phyloP scores from a whole-genome alignment of 2,113 vertebrate species.

The Triplophysa rosa region DNA sequence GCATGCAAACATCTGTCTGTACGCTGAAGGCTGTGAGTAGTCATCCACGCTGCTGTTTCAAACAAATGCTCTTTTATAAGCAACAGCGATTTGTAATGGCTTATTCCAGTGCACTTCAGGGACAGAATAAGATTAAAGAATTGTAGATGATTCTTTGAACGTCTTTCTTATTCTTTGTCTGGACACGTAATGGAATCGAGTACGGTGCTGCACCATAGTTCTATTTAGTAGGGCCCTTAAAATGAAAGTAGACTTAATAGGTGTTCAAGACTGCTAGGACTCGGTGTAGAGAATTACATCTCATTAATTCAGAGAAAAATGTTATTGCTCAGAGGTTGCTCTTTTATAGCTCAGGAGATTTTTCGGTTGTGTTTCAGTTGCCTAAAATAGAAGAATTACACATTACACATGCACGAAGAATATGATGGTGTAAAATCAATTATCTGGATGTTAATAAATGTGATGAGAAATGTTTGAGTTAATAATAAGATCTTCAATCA shows the following conservation, averaged over 20 bases:
- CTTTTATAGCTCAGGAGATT: no score
- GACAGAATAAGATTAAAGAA: slow-evolving; percentile 1
- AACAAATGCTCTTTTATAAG: neutral
- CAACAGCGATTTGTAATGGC: neutral
- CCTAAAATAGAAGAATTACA: no score
- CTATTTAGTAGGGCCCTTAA: neutral
- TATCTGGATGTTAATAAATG: no score
- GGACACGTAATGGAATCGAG: neutral
- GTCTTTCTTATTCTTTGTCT: slow-evolving; percentile 7
- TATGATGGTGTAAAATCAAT: no score
- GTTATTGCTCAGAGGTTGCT: no score
- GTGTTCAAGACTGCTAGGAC: neutral
- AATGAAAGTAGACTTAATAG: neutral
- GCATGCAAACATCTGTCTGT: slow-evolving; percentile 24
- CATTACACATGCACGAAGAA: no score
- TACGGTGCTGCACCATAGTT: neutral
- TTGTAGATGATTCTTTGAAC: slow-evolving; percentile 10
- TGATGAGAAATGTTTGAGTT: no score
- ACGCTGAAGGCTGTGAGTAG: neutral
- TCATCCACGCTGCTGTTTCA: neutral
- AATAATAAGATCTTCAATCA: no score
- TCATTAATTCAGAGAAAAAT: no score
- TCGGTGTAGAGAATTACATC: no score
- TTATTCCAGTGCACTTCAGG: slow-evolving; percentile 12
- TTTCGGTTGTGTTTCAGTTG: no score